A percentile compares a stretch with the other conserved stretches of the same genome.
phyloP scores from a whole-genome alignment of 2,888 invertebrate species.

The Apomyelois bistriatella region DNA sequence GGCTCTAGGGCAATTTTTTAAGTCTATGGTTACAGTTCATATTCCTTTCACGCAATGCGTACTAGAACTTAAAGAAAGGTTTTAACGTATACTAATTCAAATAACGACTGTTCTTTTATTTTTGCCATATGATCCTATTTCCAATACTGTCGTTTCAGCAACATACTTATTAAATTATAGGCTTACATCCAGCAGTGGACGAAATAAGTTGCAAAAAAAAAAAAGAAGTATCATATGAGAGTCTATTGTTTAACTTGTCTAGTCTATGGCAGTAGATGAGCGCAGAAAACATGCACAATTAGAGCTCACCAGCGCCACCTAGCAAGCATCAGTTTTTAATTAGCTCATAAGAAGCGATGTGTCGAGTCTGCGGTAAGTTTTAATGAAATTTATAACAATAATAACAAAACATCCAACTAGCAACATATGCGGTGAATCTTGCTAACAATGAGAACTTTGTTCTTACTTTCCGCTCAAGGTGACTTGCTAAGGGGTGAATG shows the following conservation, averaged over 20 bases:
- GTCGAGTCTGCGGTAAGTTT: conserved; percentile 28
- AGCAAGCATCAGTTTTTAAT: conserved; percentile 40
- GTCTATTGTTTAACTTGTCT: background rate
- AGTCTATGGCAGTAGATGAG: background rate
- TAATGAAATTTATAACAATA: conserved; percentile 49
- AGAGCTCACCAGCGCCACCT: conserved; percentile 25
- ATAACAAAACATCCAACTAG: conserved; percentile 36
- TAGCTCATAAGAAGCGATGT: conserved; percentile 41
- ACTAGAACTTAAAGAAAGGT: too few relatives aligned
- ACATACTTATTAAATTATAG: too few relatives aligned
- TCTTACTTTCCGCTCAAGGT: background rate
- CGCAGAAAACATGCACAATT: conserved; percentile 23
- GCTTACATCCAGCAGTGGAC: too few relatives aligned
- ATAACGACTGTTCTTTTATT: too few relatives aligned
- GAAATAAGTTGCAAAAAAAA: too few relatives aligned
- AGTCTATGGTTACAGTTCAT: too few relatives aligned
- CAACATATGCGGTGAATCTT: conserved; percentile 22
- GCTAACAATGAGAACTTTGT: conserved; percentile 16
- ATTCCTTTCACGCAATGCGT: too few relatives aligned
- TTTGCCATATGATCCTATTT: too few relatives aligned
- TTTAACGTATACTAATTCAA: too few relatives aligned
- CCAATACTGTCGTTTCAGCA: too few relatives aligned
- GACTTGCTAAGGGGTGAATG: background rate
- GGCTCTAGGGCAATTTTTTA: too few relatives aligned
- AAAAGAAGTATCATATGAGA: too few relatives aligned